These are phyloP conservation scores for Acleris emargana DNA, from an alignment of 2,888 invertebrate genomes.

Conservation along the genomic window DNA sequence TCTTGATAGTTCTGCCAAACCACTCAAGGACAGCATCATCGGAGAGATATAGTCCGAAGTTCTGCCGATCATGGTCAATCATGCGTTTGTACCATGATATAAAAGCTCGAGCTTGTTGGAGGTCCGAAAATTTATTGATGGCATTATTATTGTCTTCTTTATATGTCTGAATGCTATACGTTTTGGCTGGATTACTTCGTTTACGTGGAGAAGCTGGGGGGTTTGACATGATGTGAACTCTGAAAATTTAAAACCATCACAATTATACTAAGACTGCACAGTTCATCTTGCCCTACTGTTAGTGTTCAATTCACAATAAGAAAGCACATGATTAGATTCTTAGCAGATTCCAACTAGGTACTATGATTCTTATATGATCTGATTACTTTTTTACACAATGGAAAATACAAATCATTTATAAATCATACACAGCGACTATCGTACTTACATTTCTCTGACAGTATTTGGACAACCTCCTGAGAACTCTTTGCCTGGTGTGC, in stretches of 20 bases:
- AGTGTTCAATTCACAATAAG: too few species aligned
- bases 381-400: too few species aligned
- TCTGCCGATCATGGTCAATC: conserved; percentile 78
- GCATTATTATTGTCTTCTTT: conserved; percentile 58
- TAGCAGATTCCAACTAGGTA: too few species aligned
- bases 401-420: too few species aligned
- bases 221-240: conserved; percentile 56
- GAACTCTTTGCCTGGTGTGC: conserved; percentile 67
- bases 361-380: too few species aligned
- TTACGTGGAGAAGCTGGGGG: conserved; percentile 53
- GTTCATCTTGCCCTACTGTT: not conserved
- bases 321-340: too few species aligned
- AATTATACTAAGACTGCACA: not conserved
- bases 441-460: conserved; percentile 66
- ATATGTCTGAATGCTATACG: conserved; percentile 40
- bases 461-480: conserved; percentile 67
- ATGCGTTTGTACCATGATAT: conserved; percentile 75
- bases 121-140: conserved; percentile 51
- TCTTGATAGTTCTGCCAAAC: conserved; percentile 86
- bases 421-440: too few species aligned
- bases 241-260: conserved; percentile 44
- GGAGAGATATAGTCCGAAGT: conserved; percentile 73
- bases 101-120: conserved; percentile 69
- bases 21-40: conserved; percentile 84
- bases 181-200: conserved; percentile 42